Percentiles rank a stretch among this genome's conserved stretches.
Evolutionary conservation across 2,113 vertebrate species (phyloP).

Genomic region (Amazona guildingii): DNA sequence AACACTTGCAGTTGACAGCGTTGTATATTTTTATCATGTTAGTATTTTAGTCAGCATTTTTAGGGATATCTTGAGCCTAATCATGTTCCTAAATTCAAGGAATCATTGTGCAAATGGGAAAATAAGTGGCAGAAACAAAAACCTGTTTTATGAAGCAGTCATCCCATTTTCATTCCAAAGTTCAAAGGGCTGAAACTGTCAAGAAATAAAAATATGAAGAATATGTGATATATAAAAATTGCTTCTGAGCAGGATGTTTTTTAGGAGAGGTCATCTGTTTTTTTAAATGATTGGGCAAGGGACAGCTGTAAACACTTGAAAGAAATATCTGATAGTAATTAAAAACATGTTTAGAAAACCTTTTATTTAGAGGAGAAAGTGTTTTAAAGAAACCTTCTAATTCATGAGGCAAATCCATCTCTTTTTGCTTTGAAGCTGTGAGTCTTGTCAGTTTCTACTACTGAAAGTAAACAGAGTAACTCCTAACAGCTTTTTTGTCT

Average conservation of each 20-base stretch:
- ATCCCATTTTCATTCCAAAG: background rate
- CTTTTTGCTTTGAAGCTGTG: background rate
- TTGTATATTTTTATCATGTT: background rate
- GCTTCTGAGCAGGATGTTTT: background rate
- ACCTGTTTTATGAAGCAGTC: background rate
- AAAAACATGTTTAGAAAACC: constrained; percentile 16
- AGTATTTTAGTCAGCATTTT: background rate
- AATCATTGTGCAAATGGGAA: background rate
- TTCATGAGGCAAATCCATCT: background rate
- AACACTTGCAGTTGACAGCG: background rate
- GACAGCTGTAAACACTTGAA: constrained; percentile 27
- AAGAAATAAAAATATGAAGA: background rate
- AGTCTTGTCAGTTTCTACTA: background rate
- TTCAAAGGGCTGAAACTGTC: background rate
- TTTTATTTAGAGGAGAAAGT: background rate
- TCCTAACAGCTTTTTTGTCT: background rate
- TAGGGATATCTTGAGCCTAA: background rate
- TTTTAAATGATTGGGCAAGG: background rate
- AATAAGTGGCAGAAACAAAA: background rate
- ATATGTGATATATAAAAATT: constrained; percentile 1
- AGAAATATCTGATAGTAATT: constrained; percentile 37
- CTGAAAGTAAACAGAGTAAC: constrained; percentile 24
- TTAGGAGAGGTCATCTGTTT: background rate
- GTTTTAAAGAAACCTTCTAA: background rate
- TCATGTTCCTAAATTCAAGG: background rate